Conservation (phyloP, 1,140 invertebrate genomes). For the Heterodera schachtii region DNA sequence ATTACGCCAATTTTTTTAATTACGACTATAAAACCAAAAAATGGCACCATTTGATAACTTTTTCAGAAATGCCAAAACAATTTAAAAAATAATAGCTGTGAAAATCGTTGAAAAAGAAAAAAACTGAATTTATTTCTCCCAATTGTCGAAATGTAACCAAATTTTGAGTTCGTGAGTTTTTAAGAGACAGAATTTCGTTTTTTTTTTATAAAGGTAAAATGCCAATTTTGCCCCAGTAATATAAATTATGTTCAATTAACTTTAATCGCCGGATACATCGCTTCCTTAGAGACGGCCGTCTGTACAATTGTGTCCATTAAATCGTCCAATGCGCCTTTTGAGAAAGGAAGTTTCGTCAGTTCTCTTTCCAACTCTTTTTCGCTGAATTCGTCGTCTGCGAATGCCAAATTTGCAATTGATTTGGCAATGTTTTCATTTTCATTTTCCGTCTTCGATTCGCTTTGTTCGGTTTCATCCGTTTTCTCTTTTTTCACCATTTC, state of each 20-base stretch:
- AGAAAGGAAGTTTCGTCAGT: constrained; percentile 27
- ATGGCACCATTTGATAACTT: no score
- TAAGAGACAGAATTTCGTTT: no score
- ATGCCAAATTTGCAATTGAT: constrained; percentile 32
- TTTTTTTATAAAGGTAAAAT: no score
- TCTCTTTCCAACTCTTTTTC: constrained; percentile 36
- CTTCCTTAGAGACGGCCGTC: constrained; percentile 42
- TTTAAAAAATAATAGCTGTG: no score
- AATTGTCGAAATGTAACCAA: no score
- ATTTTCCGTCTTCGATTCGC: background rate
- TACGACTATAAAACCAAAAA: no score
- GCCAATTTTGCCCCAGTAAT: constrained; percentile 38
- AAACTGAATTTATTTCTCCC: no score
- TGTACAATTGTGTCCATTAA: constrained; percentile 39
- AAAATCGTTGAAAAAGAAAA: no score
- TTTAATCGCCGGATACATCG: constrained; percentile 46
- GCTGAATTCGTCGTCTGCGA: constrained; percentile 23
- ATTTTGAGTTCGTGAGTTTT: no score
- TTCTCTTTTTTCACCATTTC: constrained; percentile 23
- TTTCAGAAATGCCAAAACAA: no score
- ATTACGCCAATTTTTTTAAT: no score
- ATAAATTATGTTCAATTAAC: constrained; percentile 12
- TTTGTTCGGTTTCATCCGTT: background rate
- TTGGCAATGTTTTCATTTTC: constrained; percentile 9
- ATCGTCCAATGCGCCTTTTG: constrained; percentile 31